Evolutionary conservation across 1,140 invertebrate species (phyloP).

Genomic region (Drosophila cardini): DNA sequence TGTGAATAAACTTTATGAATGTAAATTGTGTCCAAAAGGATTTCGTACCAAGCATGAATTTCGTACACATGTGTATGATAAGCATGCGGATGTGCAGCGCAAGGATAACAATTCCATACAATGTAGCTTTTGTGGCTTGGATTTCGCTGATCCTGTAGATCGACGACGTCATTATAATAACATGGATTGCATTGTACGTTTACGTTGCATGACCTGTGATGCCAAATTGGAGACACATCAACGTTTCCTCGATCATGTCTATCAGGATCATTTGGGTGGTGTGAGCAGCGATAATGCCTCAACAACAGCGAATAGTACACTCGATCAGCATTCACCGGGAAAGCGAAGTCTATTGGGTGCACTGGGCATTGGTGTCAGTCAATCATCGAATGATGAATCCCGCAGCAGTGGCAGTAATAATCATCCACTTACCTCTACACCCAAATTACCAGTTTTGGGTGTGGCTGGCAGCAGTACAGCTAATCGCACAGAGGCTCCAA

Average conservation of each 20-base stretch:
- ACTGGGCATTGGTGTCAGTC: conserved; percentile 62
- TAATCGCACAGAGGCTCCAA: conserved; percentile 52
- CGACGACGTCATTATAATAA: conserved; percentile 84
- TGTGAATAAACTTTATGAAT: conserved; percentile 83
- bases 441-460: conserved; percentile 1
- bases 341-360: conserved; percentile 64
- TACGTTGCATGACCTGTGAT: conserved; percentile 84
- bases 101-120: conserved; percentile 76
- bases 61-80: conserved; percentile 82
- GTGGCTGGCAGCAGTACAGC: conserved; percentile 6
- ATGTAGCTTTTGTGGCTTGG: conserved; percentile 80
- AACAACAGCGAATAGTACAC: conserved; percentile 53
- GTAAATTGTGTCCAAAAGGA: conserved; percentile 78
- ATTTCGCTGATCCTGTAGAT: conserved; percentile 80
- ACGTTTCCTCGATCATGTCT: conserved; percentile 82
- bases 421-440: conserved; percentile 40
- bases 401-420: conserved; percentile 61
- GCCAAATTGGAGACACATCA: conserved; percentile 82
- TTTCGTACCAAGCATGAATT: conserved; percentile 84
- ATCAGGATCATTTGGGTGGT: conserved; percentile 78
- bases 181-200: conserved; percentile 82
- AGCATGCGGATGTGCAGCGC: conserved; percentile 80
- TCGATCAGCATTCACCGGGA: conserved; percentile 67
- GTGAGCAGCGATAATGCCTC: conserved; percentile 71
- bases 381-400: conserved; percentile 71